Conservation (phyloP, 2,888 invertebrate species). For the Hypselothyrea guttata region DNA sequence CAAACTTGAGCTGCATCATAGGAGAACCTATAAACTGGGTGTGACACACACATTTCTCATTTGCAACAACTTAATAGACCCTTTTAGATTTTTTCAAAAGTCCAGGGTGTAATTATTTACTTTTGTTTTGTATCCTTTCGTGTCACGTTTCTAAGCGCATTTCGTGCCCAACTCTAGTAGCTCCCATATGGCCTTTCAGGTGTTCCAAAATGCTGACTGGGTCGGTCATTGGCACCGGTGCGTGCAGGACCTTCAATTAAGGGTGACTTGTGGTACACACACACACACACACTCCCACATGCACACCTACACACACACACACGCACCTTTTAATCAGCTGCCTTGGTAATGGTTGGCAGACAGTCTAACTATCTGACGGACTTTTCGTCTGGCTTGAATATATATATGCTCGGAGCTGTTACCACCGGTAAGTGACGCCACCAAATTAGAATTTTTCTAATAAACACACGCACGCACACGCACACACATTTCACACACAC, state of each 20-base stretch:
- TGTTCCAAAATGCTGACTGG: constrained; percentile 49
- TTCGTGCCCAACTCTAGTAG: background rate
- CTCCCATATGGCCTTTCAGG: constrained; percentile 33
- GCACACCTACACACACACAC: constrained; percentile 12
- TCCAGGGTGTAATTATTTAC: no score
- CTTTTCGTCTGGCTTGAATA: constrained; percentile 36
- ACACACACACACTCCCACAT: constrained; percentile 17
- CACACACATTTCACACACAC: constrained; percentile 5
- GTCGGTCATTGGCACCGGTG: constrained; percentile 60
- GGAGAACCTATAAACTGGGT: no score
- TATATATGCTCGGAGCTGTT: constrained; percentile 46
- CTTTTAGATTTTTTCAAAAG: no score
- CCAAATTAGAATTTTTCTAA: constrained; percentile 60
- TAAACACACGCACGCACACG: constrained; percentile 7
- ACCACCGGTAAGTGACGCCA: constrained; percentile 70
- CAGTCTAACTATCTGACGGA: constrained; percentile 33
- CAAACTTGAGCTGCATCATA: no score
- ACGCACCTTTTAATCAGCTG: constrained; percentile 25
- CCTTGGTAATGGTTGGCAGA: constrained; percentile 31
- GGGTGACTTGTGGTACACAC: constrained; percentile 56
- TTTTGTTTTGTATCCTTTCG: background rate
- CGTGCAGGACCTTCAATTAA: constrained; percentile 53
- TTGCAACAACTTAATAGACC: no score
- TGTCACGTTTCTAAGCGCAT: constrained; percentile 6
- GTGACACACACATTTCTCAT: no score